Evolutionary conservation across 2,797 vertebrate species (phyloP), one percentile per base, ranked within the genome.

Genomic region (Anomalospiza imberbis): DNA sequence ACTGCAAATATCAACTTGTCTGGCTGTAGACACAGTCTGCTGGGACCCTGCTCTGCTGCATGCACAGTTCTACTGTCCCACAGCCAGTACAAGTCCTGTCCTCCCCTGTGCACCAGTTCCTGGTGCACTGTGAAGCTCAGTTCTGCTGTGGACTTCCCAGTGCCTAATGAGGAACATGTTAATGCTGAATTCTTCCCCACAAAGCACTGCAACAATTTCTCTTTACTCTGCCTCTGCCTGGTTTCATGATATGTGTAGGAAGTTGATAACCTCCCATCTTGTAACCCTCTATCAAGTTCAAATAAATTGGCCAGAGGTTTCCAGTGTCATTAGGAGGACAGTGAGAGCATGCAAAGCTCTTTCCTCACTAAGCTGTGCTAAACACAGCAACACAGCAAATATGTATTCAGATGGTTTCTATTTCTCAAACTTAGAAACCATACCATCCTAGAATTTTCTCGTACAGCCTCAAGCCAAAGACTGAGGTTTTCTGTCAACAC

Each of bases 161-260:
- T 34, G 29, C 36, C 42, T 48, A 44, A 48, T 21, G 10, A 85
- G 26, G 60, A 79, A 6, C 2, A 3, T 1, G 8, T 5, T 20
- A 20, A 44, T 28, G 20, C 26, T 47, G 5, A 24, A 20, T 62
- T 54, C 25, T 61, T 81, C n/a, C 47, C 32, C 40, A 51, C 16
- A 45, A 75, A 28, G 12, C 36, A n/a, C 51, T 73, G 26, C 21
- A 45, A 71, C 5, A 19, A 22, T 4, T 10, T 81, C 62, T 73
- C n/a, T 71, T 54, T 45, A 26, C 9, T 67, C 38, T 60, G 73
- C 21, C 31, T 73, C 45, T 72, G 29, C 16, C 40, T 51, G 0
- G 45, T 63, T 76, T 53, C 67, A 54, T 10, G 10, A 50, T 13
- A 62, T 0, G 0, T 1, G 1, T 12, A 60, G 26, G 60, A 82